Evolutionary conservation across 2,113 vertebrate species (phyloP).

Genomic region (Opisthocomus hoazin): DNA sequence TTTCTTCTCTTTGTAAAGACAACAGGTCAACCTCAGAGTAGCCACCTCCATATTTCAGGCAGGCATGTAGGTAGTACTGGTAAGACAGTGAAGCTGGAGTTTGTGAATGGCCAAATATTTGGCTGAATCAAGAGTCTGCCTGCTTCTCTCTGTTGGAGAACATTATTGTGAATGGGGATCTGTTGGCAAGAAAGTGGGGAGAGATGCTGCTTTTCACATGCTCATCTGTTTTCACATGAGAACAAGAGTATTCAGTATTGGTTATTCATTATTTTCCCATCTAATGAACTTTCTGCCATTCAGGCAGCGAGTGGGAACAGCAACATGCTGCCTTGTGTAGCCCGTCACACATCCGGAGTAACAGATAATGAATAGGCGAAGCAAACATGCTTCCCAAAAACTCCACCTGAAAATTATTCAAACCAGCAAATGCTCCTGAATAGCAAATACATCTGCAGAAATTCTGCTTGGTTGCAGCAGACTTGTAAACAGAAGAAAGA

Average conservation of each 20-base stretch:
- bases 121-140: not conserved
- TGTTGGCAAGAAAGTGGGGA: not conserved
- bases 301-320: not conserved
- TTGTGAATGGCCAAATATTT: not conserved
- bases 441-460: slow-evolving; percentile 23
- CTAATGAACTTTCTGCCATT: slow-evolving; percentile 29
- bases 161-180: not conserved
- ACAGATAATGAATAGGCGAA: slow-evolving; percentile 18
- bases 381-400: slow-evolving; percentile 1
- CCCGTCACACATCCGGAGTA: not conserved
- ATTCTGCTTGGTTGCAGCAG: not conserved
- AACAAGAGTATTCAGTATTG: slow-evolving; percentile 23
- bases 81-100: not conserved
- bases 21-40: not conserved
- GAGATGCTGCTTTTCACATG: not conserved
- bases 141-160: not conserved
- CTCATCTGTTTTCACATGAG: slow-evolving; percentile 9
- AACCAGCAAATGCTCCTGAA: not conserved
- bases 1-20: not conserved
- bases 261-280: slow-evolving; percentile 38
- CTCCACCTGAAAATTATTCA: not conserved
- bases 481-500: not conserved
- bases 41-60: fast-evolving
- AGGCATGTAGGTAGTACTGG: not conserved
- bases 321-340: not conserved